Percentiles rank a stretch among this genome's conserved stretches.
These are phyloP conservation scores for Zalophus californianus DNA, from an alignment of 2,797 vertebrate genomes.

Conservation along the genomic window DNA sequence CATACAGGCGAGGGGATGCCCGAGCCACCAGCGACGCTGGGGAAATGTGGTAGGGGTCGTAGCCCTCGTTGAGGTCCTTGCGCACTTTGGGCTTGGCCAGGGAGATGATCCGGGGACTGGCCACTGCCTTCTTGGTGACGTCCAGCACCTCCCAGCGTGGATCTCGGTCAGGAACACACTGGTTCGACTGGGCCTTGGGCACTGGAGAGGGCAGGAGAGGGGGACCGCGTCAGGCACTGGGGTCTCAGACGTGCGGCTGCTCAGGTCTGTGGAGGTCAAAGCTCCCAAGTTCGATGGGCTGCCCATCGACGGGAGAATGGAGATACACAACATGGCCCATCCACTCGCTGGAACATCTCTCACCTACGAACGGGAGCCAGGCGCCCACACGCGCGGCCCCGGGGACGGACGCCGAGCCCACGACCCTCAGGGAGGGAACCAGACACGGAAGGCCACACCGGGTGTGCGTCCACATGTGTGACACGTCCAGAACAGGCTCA, in stretches of 20 bases:
- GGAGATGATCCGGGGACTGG: slow-evolving; percentile 74
- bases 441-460: not conserved
- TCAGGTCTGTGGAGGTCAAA: not conserved
- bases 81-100: slow-evolving; percentile 82
- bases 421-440: not conserved
- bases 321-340: not conserved
- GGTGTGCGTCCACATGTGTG: fast-evolving
- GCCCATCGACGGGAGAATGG: not conserved
- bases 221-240: not conserved
- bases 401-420: fast-evolving
- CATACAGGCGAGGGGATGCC: slow-evolving; percentile 72
- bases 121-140: slow-evolving; percentile 66
- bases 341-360: not conserved
- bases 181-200: slow-evolving; percentile 77
- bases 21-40: slow-evolving; percentile 65
- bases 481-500: fast-evolving
- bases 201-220: slow-evolving; percentile 58
- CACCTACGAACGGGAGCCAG: fast-evolving
- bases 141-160: slow-evolving; percentile 71
- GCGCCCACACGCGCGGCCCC: fast-evolving
- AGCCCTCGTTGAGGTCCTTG: slow-evolving; percentile 67
- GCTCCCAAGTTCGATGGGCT: not conserved
- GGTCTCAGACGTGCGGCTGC: not conserved
- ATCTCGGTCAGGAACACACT: slow-evolving; percentile 77
- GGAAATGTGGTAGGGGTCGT: slow-evolving; percentile 80